Evolutionary conservation across 2,797 vertebrate species (phyloP).

Genomic region (Tangara arthus): DNA sequence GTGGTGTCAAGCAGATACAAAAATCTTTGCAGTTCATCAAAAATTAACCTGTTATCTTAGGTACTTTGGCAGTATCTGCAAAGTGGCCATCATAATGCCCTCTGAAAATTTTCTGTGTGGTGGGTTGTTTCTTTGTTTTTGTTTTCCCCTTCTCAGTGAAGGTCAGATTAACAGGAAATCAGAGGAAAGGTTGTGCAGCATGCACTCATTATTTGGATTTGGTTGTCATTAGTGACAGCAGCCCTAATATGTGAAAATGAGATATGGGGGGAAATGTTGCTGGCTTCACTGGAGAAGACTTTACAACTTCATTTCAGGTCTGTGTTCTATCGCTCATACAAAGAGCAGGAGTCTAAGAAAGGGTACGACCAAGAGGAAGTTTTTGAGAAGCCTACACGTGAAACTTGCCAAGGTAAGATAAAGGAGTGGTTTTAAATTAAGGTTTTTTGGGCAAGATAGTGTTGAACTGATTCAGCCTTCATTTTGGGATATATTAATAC

Average conservation of each 20-base stretch:
- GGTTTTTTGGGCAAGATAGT: neutral
- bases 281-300: neutral
- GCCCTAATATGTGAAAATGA: neutral
- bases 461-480: neutral
- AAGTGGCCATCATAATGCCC: neutral
- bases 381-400: conserved; percentile 94
- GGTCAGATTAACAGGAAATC: neutral
- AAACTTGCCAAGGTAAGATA: conserved; percentile 92
- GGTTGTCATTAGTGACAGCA: neutral
- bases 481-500: neutral
- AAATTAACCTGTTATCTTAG: neutral
- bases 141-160: neutral
- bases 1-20: neutral
- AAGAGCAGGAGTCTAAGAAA: conserved; percentile 98
- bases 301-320: conserved; percentile 78
- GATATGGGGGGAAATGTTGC: neutral
- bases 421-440: neutral
- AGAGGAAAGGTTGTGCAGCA: neutral
- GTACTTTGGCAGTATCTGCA: neutral
- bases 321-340: conserved; percentile 98
- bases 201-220: neutral
- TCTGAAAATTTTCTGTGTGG: neutral
- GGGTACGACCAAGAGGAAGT: conserved; percentile 97
- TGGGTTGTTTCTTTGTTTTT: neutral
- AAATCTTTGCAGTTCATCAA: neutral